Percentiles rank a stretch among this genome's conserved stretches.
Evolutionary conservation across 2,113 vertebrate genomes (phyloP).

Genomic region (Onychorhynchus coronatus): DNA sequence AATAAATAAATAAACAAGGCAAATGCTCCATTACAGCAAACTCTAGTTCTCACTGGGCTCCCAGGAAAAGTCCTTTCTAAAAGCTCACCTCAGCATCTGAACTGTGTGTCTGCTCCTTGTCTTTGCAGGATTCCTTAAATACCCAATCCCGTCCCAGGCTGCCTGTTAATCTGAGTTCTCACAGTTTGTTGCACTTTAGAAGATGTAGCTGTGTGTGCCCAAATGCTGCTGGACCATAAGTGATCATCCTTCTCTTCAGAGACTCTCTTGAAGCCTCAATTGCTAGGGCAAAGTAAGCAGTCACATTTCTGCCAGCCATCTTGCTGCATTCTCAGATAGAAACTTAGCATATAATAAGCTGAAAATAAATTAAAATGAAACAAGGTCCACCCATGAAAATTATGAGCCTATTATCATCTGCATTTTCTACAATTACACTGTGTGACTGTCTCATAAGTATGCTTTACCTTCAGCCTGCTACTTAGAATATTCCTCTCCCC

Average conservation of each 20-base stretch:
- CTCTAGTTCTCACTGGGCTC: not conserved
- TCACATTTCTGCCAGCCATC: not conserved
- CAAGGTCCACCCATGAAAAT: not conserved
- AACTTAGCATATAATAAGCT: not conserved
- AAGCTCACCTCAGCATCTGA: not conserved
- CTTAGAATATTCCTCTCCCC: not conserved
- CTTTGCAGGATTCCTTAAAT: not conserved
- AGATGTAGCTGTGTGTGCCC: not conserved
- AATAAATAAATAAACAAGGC: not conserved
- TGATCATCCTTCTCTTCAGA: not conserved
- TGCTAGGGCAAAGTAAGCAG: not conserved
- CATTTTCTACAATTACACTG: not conserved
- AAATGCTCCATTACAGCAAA: not conserved
- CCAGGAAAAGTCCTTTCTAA: not conserved
- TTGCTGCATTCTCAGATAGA: not conserved
- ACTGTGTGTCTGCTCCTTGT: not conserved
- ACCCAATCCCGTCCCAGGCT: not conserved
- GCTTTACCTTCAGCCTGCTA: not conserved
- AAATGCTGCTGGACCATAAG: not conserved
- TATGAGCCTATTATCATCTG: not conserved
- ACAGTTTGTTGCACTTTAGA: rapidly evolving
- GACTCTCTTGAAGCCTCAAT: not conserved
- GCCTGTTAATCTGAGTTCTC: not conserved
- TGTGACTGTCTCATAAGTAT: not conserved
- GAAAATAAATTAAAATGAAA: not conserved